phyloP scores from a whole-genome alignment of 2,797 vertebrate species.

The Tamandua tetradactyla region DNA sequence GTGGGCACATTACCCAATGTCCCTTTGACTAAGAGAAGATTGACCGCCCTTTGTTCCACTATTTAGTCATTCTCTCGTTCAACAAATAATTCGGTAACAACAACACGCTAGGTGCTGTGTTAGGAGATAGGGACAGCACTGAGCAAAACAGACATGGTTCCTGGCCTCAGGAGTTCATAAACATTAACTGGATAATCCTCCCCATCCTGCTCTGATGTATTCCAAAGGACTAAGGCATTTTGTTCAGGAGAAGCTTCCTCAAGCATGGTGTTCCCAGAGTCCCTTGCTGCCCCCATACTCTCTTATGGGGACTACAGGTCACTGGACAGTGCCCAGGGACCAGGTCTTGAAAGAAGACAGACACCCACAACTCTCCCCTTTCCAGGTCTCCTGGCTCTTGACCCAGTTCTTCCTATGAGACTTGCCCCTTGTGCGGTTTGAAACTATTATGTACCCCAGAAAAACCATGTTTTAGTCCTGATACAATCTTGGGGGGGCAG shows the following conservation, averaged over 20 bases:
- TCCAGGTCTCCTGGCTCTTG: neutral
- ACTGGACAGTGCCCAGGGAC: neutral
- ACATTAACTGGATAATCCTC: neutral
- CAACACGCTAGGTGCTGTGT: neutral
- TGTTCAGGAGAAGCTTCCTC: neutral
- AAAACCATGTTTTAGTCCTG: too few species aligned
- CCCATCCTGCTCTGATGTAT: neutral
- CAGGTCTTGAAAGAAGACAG: neutral
- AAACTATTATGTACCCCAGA: too few species aligned
- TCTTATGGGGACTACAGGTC: neutral
- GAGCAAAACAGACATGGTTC: neutral
- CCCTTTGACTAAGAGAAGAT: constrained; percentile 24
- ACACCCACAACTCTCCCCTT: too few species aligned
- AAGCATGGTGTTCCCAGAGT: neutral
- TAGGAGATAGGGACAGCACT: neutral
- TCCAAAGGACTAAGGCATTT: neutral
- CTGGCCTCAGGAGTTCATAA: neutral
- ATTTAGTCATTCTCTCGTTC: neutral
- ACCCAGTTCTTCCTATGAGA: neutral
- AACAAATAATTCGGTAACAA: neutral
- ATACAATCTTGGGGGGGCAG: too few species aligned
- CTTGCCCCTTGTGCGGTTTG: too few species aligned
- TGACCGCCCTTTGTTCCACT: neutral
- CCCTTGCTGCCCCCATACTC: neutral
- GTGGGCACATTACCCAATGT: neutral